Conservation (phyloP, 2,888 invertebrate species). For the Cerastoderma edule region DNA sequence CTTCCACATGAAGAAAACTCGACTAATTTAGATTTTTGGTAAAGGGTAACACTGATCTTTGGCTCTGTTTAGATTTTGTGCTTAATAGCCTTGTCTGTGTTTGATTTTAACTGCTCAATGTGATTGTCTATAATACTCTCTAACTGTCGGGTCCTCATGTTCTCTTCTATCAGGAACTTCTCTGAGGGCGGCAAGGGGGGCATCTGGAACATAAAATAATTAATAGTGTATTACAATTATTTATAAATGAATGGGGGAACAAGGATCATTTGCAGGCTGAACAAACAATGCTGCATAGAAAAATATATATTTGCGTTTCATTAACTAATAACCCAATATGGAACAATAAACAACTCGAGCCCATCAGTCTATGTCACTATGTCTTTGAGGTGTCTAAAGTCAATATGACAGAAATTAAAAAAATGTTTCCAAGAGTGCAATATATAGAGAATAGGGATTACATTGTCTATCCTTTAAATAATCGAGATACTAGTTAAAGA, state of each 20-base stretch:
- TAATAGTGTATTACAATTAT: background rate
- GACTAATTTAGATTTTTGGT: background rate
- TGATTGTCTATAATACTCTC: slow-evolving; percentile 71
- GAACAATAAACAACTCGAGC: background rate
- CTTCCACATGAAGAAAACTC: background rate
- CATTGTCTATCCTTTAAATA: too few relatives aligned
- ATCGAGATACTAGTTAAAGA: too few relatives aligned
- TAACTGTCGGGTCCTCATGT: slow-evolving; percentile 64
- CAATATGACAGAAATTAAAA: too few relatives aligned
- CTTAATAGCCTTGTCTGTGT: slow-evolving; percentile 65
- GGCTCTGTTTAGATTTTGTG: slow-evolving; percentile 6
- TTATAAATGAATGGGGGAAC: too few relatives aligned
- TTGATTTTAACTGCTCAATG: slow-evolving; percentile 67
- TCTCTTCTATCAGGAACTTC: slow-evolving; percentile 69
- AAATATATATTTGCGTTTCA: background rate
- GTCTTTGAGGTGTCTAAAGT: too few relatives aligned
- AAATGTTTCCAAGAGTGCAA: too few relatives aligned
- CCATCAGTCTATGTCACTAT: too few relatives aligned
- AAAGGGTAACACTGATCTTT: background rate
- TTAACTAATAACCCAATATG: background rate
- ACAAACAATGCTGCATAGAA: background rate
- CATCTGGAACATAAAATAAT: slow-evolving; percentile 39
- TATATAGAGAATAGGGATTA: too few relatives aligned
- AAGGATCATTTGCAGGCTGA: too few relatives aligned
- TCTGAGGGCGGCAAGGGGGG: slow-evolving; percentile 61